phyloP scores from a whole-genome alignment of 2,888 invertebrate species.

The Cheilosia variabilis region DNA sequence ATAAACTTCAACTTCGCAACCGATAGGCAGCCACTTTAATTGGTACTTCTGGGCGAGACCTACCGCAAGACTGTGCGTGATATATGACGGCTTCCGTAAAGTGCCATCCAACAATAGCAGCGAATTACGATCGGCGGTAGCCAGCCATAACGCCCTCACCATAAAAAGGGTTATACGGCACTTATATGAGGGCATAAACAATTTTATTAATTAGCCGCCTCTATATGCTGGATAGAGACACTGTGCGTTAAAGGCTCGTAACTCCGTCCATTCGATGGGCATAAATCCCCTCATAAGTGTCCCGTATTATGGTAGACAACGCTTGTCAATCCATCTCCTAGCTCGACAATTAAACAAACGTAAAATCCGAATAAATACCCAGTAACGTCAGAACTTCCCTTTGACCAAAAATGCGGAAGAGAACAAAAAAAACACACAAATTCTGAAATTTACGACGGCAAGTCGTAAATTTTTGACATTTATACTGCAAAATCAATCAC shows the following conservation, averaged over 20 bases:
- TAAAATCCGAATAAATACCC: slow-evolving; percentile 29
- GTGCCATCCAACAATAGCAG: slow-evolving; percentile 9
- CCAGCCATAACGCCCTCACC: slow-evolving; percentile 58
- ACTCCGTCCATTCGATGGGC: slow-evolving; percentile 17
- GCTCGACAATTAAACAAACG: slow-evolving; percentile 56
- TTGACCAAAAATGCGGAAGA: slow-evolving; percentile 2
- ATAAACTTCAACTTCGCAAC: neutral
- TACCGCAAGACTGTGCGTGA: slow-evolving; percentile 25
- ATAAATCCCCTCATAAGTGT: slow-evolving; percentile 4
- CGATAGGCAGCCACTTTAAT: slow-evolving; percentile 20
- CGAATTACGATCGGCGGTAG: slow-evolving; percentile 38
- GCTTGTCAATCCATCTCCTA: slow-evolving; percentile 39
- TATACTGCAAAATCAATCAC: slow-evolving; percentile 71
- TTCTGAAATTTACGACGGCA: slow-evolving; percentile 43
- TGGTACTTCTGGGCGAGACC: slow-evolving; percentile 24
- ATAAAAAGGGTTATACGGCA: slow-evolving; percentile 68
- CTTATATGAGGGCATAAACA: slow-evolving; percentile 70
- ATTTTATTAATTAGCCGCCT: slow-evolving; percentile 69
- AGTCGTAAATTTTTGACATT: slow-evolving; percentile 73
- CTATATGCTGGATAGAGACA: slow-evolving; percentile 8
- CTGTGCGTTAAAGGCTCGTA: slow-evolving; percentile 23
- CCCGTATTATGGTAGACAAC: slow-evolving; percentile 4
- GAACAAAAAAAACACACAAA: slow-evolving; percentile 18
- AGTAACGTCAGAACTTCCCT: slow-evolving; percentile 21
- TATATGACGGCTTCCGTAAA: slow-evolving; percentile 60